phyloP scores from a whole-genome alignment of 2,888 invertebrate species.

The Neoitamus cyanurus region DNA sequence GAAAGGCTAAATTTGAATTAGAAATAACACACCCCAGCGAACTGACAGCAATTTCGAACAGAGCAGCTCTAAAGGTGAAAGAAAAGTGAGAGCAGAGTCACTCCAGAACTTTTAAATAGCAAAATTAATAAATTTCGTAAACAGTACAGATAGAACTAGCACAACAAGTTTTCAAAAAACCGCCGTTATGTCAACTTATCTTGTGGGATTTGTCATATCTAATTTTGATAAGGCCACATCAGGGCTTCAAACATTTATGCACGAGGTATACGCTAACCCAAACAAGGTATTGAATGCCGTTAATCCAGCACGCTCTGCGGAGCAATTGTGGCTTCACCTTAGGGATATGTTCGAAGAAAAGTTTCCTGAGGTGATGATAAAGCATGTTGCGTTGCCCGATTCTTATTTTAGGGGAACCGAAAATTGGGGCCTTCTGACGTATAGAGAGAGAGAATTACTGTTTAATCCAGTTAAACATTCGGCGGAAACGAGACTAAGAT shows the following conservation, averaged over 20 bases:
- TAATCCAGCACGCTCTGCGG: constrained; percentile 65
- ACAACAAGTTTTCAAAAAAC: constrained; percentile 62
- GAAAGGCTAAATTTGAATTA: constrained; percentile 73
- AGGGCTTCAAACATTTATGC: not conserved
- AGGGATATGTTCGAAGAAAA: constrained; percentile 8
- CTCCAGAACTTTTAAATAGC: not conserved
- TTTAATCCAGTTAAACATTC: not conserved
- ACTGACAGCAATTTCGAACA: constrained; percentile 58
- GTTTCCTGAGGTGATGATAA: constrained; percentile 54
- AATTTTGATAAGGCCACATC: constrained; percentile 57
- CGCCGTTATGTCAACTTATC: constrained; percentile 76
- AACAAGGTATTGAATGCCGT: constrained; percentile 66
- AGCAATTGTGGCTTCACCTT: constrained; percentile 22
- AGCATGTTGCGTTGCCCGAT: constrained; percentile 78
- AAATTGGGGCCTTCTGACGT: constrained; percentile 78
- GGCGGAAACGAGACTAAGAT: not conserved
- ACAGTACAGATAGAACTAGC: constrained; percentile 56
- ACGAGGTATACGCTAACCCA: constrained; percentile 37
- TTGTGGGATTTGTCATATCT: constrained; percentile 78
- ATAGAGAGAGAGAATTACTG: constrained; percentile 54
- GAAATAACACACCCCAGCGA: constrained; percentile 68
- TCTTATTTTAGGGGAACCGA: constrained; percentile 83
- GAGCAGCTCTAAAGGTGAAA: not conserved
- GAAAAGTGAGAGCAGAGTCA: not conserved
- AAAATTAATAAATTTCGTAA: constrained; percentile 20